Base-by-base conservation (phyloP, 2,113 vertebrate genomes). In the human (Homo sapiens) region DNA sequence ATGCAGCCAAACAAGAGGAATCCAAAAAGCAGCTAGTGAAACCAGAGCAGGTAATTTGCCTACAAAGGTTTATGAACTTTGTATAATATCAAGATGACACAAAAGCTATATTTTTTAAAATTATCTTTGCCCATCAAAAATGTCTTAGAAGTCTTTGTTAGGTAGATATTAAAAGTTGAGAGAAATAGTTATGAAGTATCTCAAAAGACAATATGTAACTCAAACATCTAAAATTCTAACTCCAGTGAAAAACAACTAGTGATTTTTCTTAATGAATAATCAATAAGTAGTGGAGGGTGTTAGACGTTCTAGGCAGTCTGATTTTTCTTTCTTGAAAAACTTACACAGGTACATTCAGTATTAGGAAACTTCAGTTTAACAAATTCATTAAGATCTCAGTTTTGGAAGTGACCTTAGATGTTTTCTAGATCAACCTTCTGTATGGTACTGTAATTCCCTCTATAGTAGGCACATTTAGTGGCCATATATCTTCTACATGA, bases 41-140 rank as follows among this genome's bases (percentile, higher is more conserved):
- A 52, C 98, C 98, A 82, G 98, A 98, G 43, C 98, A 99, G 99
- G 99, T 99, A 98, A 57, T 94, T 93, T 86, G 83, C 35, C 43
- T 95, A 66, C 18, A 86, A 82, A 94, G 80, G 64, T 92, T 89
- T 96, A 35, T 95, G 59, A 89, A 70, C 17, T 94, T 89, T 93
- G 59, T 30, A 40, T 70, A 52, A 87, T 45, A 27, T 52, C 86
- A 86, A 76, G 80, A 89, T 78, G n/a, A 80, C 92, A 20, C 27
- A 96, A 76, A 79, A 90, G 22, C 30, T 91, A 35, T 87, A 52
- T 80, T 35, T 76, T 87, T 94, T 20, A 70, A 0, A 80, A 43
- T 89, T 90, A 68, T 25, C 32, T 85, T 18, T 90, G 2, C 61
- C 68, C 43, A 87, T 94, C 50, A 97, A 61, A 95, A 94, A 89